Conservation (phyloP, 2,797 vertebrate genomes). For the Phrynocephalus guinanensis region DNA sequence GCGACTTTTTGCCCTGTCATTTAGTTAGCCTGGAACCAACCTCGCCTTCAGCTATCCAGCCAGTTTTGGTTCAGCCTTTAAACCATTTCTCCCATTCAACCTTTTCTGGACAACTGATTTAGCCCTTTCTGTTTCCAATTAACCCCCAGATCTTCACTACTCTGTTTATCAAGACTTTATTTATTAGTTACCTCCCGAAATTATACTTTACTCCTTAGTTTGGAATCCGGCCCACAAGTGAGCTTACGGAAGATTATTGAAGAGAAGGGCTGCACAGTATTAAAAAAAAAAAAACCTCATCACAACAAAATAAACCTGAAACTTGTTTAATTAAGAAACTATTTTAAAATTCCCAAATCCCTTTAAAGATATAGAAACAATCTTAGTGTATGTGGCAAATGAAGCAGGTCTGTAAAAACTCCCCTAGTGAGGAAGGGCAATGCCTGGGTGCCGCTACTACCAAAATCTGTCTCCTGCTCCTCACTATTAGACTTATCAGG, state of each 20-base stretch:
- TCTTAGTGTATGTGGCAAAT: background rate
- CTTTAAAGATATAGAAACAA: background rate
- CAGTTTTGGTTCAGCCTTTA: background rate
- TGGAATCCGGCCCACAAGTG: background rate
- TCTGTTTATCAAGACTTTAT: background rate
- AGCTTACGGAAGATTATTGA: background rate
- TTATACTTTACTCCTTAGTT: background rate
- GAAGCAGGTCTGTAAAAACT: background rate
- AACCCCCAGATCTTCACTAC: background rate
- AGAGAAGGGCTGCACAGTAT: background rate
- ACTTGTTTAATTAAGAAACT: too few relatives aligned
- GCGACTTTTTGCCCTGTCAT: conserved; percentile 7
- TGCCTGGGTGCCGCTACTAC: background rate
- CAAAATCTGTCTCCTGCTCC: background rate
- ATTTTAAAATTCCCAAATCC: background rate
- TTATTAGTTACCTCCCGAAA: background rate
- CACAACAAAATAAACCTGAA: background rate
- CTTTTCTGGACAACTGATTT: background rate
- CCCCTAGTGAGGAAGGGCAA: background rate
- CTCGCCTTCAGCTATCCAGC: background rate
- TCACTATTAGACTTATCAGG: background rate
- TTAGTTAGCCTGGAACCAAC: background rate
- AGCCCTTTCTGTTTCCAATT: conserved; percentile 21
- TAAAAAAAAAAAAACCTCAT: background rate
- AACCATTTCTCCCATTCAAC: background rate